phyloP scores from a whole-genome alignment of 2,888 invertebrate genomes.

The Scelioninae gen. 2 region DNA sequence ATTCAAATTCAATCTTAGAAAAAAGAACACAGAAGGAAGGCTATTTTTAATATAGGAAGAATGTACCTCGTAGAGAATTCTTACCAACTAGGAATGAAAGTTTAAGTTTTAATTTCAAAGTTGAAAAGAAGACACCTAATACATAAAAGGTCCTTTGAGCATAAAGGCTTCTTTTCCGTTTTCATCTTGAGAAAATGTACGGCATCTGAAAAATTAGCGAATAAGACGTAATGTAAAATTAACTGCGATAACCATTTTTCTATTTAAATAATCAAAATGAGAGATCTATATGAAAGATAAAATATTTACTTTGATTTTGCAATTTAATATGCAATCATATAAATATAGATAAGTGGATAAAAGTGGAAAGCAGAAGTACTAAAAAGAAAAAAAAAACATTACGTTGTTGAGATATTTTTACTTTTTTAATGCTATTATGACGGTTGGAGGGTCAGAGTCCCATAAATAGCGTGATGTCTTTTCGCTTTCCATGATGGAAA shows the following conservation, averaged over 20 bases:
- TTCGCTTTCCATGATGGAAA: conserved; percentile 9
- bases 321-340: conserved; percentile 18
- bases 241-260: conserved; percentile 4
- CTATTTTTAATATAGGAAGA: neutral
- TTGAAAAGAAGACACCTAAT: conserved; percentile 4
- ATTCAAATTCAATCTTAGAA: no score
- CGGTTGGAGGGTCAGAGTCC: conserved; percentile 13
- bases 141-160: conserved; percentile 4
- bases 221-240: conserved; percentile 11
- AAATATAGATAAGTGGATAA: conserved; percentile 24
- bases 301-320: conserved; percentile 26
- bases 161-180: neutral
- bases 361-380: conserved; percentile 4
- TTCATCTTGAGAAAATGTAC: conserved; percentile 11
- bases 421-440: conserved; percentile 30
- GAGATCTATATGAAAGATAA: conserved; percentile 20
- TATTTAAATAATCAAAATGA: conserved; percentile 1
- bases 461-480: conserved; percentile 15
- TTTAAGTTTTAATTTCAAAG: conserved; percentile 11
- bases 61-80: neutral
- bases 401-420: conserved; percentile 28
- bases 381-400: conserved; percentile 20
- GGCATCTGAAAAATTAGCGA: neutral
- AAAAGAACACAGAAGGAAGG: no score
- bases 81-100: neutral